Percentiles rank a stretch among this genome's conserved stretches.
These are phyloP conservation scores for Periphyllus acericola DNA, from an alignment of 2,888 invertebrate genomes.

Conservation along the genomic window DNA sequence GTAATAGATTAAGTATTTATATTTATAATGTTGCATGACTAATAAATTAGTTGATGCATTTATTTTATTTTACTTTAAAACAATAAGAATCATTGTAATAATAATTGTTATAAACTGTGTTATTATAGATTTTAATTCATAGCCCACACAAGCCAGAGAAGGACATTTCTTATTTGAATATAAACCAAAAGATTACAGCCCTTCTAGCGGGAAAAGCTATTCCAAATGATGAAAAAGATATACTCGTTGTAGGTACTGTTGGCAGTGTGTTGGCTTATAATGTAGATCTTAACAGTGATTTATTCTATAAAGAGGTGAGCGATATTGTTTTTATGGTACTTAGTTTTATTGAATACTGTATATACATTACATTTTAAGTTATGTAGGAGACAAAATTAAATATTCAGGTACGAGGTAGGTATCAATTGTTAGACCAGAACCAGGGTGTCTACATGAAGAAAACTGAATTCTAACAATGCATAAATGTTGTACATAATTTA, in stretches of 20 bases:
- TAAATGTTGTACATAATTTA: background rate
- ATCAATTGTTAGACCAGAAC: no score
- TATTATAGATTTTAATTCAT: slow-evolving; percentile 80
- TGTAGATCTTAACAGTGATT: slow-evolving; percentile 88
- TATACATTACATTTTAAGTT: background rate
- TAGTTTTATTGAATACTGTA: no score
- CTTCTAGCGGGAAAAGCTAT: slow-evolving; percentile 78
- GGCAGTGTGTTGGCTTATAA: slow-evolving; percentile 85
- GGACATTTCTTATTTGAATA: slow-evolving; percentile 78
- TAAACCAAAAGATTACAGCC: slow-evolving; percentile 83
- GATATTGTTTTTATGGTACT: background rate
- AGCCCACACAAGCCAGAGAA: slow-evolving; percentile 80
- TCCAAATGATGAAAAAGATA: slow-evolving; percentile 77
- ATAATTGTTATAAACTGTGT: no score
- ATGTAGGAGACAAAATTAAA: background rate
- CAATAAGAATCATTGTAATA: no score
- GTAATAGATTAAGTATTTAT: no score
- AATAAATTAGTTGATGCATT: no score
- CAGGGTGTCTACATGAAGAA: background rate
- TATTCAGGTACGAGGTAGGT: background rate
- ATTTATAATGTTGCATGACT: no score
- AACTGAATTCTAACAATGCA: background rate
- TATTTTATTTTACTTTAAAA: no score
- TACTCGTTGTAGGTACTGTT: slow-evolving; percentile 83
- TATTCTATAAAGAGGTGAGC: slow-evolving; percentile 86